Evolutionary conservation across 2,113 vertebrate genomes (phyloP).

Genomic region (Chaenocephalus aceratus): DNA sequence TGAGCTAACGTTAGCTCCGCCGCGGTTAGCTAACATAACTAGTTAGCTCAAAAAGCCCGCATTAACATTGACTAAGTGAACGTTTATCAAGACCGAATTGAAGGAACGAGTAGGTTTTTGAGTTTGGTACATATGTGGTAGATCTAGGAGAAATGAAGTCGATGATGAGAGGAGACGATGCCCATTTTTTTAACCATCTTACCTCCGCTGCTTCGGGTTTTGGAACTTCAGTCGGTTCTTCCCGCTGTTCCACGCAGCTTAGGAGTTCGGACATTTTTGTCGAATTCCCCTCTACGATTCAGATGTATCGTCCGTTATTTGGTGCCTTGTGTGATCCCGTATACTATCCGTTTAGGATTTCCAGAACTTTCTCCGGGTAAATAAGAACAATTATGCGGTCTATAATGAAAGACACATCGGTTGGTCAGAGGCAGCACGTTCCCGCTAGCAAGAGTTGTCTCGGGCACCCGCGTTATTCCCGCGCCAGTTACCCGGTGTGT

Average conservation of each 20-base stretch:
- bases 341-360: background rate
- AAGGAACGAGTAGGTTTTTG: background rate
- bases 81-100: background rate
- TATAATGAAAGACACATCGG: slow-evolving; percentile 70
- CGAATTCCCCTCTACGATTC: slow-evolving; percentile 16
- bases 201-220: slow-evolving; percentile 82
- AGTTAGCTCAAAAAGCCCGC: slow-evolving; percentile 10
- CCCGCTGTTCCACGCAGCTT: slow-evolving; percentile 79
- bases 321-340: background rate
- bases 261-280: slow-evolving; percentile 79
- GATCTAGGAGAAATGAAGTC: background rate
- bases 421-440: slow-evolving; percentile 45
- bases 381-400: slow-evolving; percentile 38
- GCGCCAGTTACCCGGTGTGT: background rate
- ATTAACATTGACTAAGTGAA: background rate
- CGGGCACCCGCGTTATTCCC: slow-evolving; percentile 59
- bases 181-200: slow-evolving; percentile 44
- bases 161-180: slow-evolving; percentile 5
- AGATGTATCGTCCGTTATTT: background rate
- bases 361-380: slow-evolving; percentile 24
- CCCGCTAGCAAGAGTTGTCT: slow-evolving; percentile 61
- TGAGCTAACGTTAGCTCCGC: slow-evolving; percentile 47
- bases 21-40: slow-evolving; percentile 31
- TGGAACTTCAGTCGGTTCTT: slow-evolving; percentile 77
- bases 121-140: fast-evolving